phyloP scores from a whole-genome alignment of 2,113 vertebrate genomes.

The Carollia perspicillata region DNA sequence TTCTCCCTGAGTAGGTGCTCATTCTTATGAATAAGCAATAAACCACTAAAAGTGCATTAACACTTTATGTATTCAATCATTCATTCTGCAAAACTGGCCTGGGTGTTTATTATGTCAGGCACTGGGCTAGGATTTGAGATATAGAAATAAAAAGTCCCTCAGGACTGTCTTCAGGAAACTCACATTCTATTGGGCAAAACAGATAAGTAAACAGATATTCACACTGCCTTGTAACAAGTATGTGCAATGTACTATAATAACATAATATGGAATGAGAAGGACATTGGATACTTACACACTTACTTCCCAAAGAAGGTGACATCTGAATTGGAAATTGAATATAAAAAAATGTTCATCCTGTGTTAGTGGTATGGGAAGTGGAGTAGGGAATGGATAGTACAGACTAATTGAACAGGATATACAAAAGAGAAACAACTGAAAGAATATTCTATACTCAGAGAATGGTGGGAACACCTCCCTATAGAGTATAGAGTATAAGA shows the following conservation, averaged over 20 bases:
- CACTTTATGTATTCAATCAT: background rate
- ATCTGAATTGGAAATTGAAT: slow-evolving; percentile 3
- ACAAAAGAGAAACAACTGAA: background rate
- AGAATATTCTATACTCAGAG: background rate
- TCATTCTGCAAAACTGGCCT: background rate
- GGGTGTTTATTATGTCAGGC: slow-evolving; percentile 1
- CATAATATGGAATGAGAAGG: background rate
- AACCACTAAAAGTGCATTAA: background rate
- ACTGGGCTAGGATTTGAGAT: background rate
- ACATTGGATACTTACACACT: background rate
- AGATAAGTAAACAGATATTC: slow-evolving; percentile 9
- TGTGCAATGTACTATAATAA: background rate
- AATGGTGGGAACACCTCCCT: background rate
- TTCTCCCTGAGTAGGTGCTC: background rate
- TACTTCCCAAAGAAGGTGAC: slow-evolving; percentile 6
- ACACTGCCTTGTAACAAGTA: background rate
- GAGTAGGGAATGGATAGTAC: background rate
- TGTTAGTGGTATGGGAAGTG: too few relatives aligned
- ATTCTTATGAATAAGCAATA: slow-evolving; percentile 8
- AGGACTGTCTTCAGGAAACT: slow-evolving; percentile 12
- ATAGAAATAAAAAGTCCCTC: background rate
- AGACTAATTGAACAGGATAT: background rate
- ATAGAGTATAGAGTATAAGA: background rate
- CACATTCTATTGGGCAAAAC: slow-evolving; percentile 20
- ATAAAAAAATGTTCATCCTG: background rate